Base-by-base conservation (phyloP, 2,888 invertebrate genomes). In the Athalia rosae region DNA sequence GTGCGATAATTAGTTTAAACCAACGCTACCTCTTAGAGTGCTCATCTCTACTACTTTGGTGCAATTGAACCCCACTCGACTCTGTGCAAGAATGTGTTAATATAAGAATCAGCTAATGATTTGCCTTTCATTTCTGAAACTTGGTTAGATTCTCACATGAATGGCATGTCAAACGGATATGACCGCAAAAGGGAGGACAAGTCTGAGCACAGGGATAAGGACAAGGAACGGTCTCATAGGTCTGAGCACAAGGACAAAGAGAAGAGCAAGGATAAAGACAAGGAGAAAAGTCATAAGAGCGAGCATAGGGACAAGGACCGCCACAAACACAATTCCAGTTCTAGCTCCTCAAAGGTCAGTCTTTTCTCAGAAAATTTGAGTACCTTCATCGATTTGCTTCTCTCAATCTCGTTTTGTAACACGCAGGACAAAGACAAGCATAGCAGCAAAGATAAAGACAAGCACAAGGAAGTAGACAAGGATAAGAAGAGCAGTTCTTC, bases 141-240 rank as follows among this genome's bases (percentile, higher is more conserved):
- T 15, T 58, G 11, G 13, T 71, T 79, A 87, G 90, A 90, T 86
- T 85, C 89, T 90, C 93, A 94, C 91, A 92, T 95, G 91, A 96
- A 96, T 91, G 96, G 96, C 79, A 91, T 95, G 87, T 95, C 94
- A 86, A 95, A 96, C 91, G 96, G 96, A 76, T 95, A 94, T 64
- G 92, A 92, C 78, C 88, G 88, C 78, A 91, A 91, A 81, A 92
- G 92, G 82, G 91, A 91, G 81, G 91, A 92, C 85, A 92, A 92
- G 86, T 92, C 92, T 41, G 92, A 92, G 59, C 92, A 92, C 82
- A 91, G 91, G 80, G 91, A 92, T 83, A 92, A 90, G 82, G 91
- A 92, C 74, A 91, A 89, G 80, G 90, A 91, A 56, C 87, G 87
- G 61, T 89, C 89, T 71, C 89, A 89, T 77, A 90, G 90, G 80